Evolutionary conservation across 1,140 invertebrate genomes (phyloP).

Genomic region (Neodiprion pinetum): DNA sequence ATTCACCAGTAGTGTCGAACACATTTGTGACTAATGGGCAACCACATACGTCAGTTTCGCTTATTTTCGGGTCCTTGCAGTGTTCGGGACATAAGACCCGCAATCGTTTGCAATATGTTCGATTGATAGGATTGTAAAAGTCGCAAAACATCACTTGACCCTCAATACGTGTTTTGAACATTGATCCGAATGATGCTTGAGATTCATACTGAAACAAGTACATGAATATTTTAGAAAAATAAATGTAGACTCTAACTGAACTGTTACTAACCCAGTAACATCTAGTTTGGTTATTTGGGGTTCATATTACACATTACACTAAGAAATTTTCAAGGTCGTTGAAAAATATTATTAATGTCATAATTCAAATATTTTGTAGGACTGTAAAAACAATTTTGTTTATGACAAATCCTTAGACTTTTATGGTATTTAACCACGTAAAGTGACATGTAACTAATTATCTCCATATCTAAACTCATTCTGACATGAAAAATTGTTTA

Average conservation of each 20-base stretch:
- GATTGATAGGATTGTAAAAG: slow-evolving; percentile 88
- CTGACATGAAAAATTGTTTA: background rate
- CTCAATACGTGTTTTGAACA: slow-evolving; percentile 93
- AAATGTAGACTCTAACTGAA: too few relatives aligned
- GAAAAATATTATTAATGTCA: slow-evolving; percentile 2
- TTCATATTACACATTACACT: too few relatives aligned
- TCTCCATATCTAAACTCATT: slow-evolving; percentile 17
- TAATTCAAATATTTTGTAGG: too few relatives aligned
- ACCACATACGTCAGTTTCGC: slow-evolving; percentile 86
- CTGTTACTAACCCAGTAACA: too few relatives aligned
- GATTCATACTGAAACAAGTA: slow-evolving; percentile 81
- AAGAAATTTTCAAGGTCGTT: too few relatives aligned
- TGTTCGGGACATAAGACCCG: slow-evolving; percentile 97
- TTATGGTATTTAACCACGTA: too few relatives aligned
- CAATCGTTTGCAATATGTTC: slow-evolving; percentile 95
- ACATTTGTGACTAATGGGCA: slow-evolving; percentile 87
- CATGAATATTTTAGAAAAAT: slow-evolving; percentile 17
- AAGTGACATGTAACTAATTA: too few relatives aligned
- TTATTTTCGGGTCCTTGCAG: slow-evolving; percentile 93
- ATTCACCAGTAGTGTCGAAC: slow-evolving; percentile 80
- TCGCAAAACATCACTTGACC: slow-evolving; percentile 98
- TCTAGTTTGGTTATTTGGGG: too few relatives aligned
- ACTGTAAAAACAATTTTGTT: too few relatives aligned
- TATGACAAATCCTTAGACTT: too few relatives aligned
- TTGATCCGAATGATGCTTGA: slow-evolving; percentile 94